Evolutionary conservation across 2,113 vertebrate species (phyloP), one percentile per base, ranked within the genome.

Genomic region (Lethenteron reissneri): DNA sequence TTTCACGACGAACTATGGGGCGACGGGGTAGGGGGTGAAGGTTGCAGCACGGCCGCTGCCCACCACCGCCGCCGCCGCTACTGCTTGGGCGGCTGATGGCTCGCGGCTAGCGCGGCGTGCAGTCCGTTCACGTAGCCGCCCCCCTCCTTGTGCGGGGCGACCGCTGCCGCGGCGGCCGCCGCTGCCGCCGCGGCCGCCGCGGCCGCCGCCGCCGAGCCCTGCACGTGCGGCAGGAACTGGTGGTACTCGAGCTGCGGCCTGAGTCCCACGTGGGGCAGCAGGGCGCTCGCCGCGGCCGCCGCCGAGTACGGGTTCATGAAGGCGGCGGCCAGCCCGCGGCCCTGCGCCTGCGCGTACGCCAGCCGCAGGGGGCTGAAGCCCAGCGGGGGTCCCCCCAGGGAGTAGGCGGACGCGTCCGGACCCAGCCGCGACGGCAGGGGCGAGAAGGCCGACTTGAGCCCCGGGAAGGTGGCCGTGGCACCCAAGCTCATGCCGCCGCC

Each of bases 221-320:
- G 64, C 9, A 11, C 64, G n/a, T 68, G 64, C 10, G 64, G 25
- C 64, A 68, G 64, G 11, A 68, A 68, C 25, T n/a, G 64, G 41
- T 41, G 41, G 72, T 99, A 99, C 87, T 99, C 94, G 88, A 97
- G 84, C 73, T 91, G 94, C 14, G 94, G 91, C 74, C 92, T 86
- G 82, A 99, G 97, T 78, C 92, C 90, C 57, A 97, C 81, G 1
- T 92, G 88, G 79, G 94, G 94, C 86, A 99, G 87, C 71, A 97
- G 82, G 58, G 92, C 92, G 25, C 64, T 11, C 41, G 41, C 41
- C 41, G 41, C 41, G 41, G 41, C 41, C 2, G 91, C 86, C 73
- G 91, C 91, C 76, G 92, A 95, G 80, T 99, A 97, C 12, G 94
- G 92, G 25, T 90, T 81, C 94, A 99, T 99, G 84, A 99, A 99